These are phyloP conservation scores for Rapana venosa DNA, from an alignment of 2,888 invertebrate species.

Conservation along the genomic window DNA sequence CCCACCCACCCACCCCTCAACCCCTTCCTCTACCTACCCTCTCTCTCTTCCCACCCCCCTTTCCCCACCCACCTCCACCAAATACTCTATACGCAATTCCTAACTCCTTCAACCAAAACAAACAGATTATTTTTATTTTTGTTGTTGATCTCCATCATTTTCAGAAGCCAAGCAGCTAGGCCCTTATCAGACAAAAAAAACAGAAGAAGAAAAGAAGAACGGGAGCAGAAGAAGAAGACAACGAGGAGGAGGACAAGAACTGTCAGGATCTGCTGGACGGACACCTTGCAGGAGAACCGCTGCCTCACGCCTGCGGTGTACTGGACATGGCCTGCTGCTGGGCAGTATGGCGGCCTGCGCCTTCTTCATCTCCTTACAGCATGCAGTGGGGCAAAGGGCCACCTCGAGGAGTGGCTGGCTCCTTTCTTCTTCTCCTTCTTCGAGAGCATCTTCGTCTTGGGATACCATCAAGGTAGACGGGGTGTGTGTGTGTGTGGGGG, in stretches of 20 bases:
- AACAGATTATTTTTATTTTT: too few species aligned
- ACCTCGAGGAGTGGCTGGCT: slow-evolving; percentile 79
- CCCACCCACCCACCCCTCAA: too few species aligned
- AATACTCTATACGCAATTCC: too few species aligned
- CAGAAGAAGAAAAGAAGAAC: background rate
- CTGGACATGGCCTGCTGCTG: slow-evolving; percentile 75
- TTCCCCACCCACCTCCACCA: too few species aligned
- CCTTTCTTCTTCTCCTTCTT: slow-evolving; percentile 76
- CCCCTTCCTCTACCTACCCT: too few species aligned
- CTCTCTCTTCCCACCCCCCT: too few species aligned
- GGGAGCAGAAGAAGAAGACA: background rate
- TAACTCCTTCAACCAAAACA: too few species aligned
- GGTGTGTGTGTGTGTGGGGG: too few species aligned
- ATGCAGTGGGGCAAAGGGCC: slow-evolving; percentile 78
- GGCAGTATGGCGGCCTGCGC: slow-evolving; percentile 69
- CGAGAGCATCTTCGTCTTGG: slow-evolving; percentile 75
- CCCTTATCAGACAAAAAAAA: too few species aligned
- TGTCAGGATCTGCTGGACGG: slow-evolving; percentile 30
- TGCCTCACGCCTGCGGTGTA: slow-evolving; percentile 51
- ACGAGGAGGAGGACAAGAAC: background rate
- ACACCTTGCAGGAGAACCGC: slow-evolving; percentile 36
- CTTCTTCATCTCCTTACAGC: slow-evolving; percentile 78
- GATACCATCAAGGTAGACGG: too few species aligned
- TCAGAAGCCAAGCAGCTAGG: too few species aligned
- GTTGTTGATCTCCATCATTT: too few species aligned